Evolutionary conservation across 2,797 vertebrate genomes (phyloP).

Genomic region (Clarias laeviceps): DNA sequence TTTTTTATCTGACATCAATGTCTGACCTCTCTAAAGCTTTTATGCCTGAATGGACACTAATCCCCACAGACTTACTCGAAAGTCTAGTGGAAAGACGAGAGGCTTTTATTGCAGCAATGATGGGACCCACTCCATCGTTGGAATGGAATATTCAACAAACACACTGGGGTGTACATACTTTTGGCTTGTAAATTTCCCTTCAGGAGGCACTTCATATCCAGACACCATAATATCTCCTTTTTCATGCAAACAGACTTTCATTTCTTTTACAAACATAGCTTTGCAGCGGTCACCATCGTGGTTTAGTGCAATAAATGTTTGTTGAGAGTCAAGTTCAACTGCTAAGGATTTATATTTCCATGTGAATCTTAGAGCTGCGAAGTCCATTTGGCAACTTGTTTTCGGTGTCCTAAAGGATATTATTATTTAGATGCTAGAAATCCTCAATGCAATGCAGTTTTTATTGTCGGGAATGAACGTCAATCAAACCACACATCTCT

Average conservation of each 20-base stretch:
- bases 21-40: neutral
- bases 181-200: neutral
- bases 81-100: neutral
- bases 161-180: neutral
- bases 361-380: neutral
- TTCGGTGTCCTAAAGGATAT: neutral
- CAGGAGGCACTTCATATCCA: neutral
- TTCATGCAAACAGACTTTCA: neutral
- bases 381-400: neutral
- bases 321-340: neutral
- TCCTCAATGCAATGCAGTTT: neutral
- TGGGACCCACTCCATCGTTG: neutral
- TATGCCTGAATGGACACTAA: neutral
- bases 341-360: neutral
- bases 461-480: neutral
- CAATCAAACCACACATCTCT: neutral
- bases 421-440: neutral
- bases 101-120: neutral
- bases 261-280: neutral
- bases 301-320: neutral
- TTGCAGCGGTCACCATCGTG: neutral
- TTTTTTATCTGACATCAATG: neutral
- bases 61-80: neutral
- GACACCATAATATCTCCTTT: neutral
- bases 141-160: neutral